Percentiles rank a stretch among this genome's conserved stretches.
Evolutionary conservation across 2,797 vertebrate genomes (phyloP).

Genomic region (Anableps anableps): DNA sequence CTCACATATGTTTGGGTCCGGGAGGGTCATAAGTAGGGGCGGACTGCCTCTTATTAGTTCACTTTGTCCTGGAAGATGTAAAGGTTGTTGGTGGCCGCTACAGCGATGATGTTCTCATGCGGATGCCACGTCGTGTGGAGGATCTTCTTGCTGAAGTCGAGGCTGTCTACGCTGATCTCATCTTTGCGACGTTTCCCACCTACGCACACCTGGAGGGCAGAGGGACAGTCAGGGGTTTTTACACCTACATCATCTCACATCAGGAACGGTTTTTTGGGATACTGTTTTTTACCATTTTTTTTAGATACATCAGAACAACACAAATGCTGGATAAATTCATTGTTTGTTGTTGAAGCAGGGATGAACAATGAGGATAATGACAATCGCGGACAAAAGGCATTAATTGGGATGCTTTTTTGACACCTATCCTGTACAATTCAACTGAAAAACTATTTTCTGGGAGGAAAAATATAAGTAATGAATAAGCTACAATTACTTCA

Average conservation of each 20-base stretch:
- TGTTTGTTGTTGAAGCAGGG: neutral
- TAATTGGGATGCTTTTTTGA: neutral
- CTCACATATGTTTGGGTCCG: conserved; percentile 24
- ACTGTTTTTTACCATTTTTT: neutral
- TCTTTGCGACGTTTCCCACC: conserved; percentile 97
- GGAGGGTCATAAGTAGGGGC: conserved; percentile 42
- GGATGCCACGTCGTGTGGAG: conserved; percentile 99
- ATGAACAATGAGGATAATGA: neutral
- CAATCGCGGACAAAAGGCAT: neutral
- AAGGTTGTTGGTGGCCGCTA: conserved; percentile 99
- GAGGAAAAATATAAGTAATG: neutral
- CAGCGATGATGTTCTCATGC: conserved; percentile 98
- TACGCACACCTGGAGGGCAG: conserved; percentile 87
- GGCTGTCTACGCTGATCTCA: conserved; percentile 98
- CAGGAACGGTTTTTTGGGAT: neutral
- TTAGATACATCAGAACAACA: neutral
- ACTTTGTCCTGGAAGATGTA: conserved; percentile 99
- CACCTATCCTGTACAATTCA: neutral
- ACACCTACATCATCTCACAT: neutral
- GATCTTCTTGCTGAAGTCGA: conserved; percentile 99
- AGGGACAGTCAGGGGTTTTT: conserved; percentile 6
- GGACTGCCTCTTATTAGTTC: conserved; percentile 85
- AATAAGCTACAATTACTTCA: neutral
- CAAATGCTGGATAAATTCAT: neutral
- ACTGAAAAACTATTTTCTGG: neutral